phyloP scores from a whole-genome alignment of 2,888 invertebrate genomes.

The Rambutsinella grinnellia region DNA sequence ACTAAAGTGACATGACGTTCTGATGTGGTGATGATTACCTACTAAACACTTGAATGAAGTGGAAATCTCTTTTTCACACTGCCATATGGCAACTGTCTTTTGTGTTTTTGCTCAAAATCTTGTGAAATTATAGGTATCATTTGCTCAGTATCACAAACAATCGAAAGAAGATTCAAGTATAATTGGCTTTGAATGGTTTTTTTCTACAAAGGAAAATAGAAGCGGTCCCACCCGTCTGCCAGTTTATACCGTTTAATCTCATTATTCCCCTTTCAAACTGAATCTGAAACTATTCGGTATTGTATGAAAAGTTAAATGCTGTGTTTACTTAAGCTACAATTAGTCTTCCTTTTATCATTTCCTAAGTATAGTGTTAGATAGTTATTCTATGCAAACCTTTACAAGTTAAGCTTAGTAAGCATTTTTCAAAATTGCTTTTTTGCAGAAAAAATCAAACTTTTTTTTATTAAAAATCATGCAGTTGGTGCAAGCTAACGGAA shows the following conservation, averaged over 20 bases:
- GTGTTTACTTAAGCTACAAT: neutral
- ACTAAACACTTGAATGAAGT: neutral
- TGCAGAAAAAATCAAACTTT: neutral
- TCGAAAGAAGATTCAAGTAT: neutral
- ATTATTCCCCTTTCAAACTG: slow-evolving; percentile 13
- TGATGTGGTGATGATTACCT: neutral
- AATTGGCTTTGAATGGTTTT: too few species aligned
- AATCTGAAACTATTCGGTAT: neutral
- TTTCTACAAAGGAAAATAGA: neutral
- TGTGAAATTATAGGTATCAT: neutral
- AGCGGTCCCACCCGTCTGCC: slow-evolving; percentile 20
- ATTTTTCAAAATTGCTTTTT: too few species aligned
- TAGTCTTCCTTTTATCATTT: neutral
- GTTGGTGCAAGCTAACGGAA: too few species aligned
- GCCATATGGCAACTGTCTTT: slow-evolving; percentile 6
- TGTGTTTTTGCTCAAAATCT: neutral
- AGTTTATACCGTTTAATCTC: slow-evolving; percentile 24
- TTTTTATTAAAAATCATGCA: neutral
- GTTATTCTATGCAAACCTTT: too few species aligned
- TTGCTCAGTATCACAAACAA: neutral
- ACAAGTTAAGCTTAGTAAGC: too few species aligned
- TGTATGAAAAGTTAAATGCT: neutral
- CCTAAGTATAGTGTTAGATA: neutral
- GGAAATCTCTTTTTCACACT: slow-evolving; percentile 3
- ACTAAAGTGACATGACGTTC: neutral